A percentile compares a stretch with the other conserved stretches of the same genome.
These are phyloP conservation scores for Disparrhopalites patrizii DNA, from an alignment of 2,888 invertebrate genomes.

Conservation along the genomic window DNA sequence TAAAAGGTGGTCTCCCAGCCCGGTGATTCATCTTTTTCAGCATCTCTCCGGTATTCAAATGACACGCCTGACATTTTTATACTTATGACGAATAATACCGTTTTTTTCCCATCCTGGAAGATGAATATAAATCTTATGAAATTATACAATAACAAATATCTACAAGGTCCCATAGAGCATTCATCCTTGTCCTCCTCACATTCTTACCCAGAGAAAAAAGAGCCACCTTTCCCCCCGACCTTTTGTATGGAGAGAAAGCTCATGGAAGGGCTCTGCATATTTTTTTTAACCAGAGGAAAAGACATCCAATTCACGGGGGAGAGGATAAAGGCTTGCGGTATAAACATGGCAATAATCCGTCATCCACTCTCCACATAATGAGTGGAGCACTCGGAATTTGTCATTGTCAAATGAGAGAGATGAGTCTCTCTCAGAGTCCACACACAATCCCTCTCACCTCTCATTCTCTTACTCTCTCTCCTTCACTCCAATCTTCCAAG, in stretches of 20 bases:
- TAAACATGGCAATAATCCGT: too few species aligned
- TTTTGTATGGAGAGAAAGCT: too few species aligned
- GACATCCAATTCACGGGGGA: background rate
- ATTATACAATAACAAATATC: too few species aligned
- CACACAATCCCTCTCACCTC: background rate
- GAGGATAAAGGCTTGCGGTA: too few species aligned
- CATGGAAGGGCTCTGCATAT: too few species aligned
- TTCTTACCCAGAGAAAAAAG: too few species aligned
- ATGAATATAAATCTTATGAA: too few species aligned
- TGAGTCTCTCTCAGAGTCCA: background rate
- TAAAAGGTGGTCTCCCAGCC: constrained; percentile 6
- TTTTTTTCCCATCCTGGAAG: too few species aligned
- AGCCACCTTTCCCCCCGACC: too few species aligned
- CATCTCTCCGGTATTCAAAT: background rate
- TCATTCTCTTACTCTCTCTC: background rate
- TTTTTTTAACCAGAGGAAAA: background rate
- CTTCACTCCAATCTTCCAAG: constrained; percentile 5
- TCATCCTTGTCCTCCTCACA: too few species aligned
- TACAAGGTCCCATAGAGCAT: too few species aligned
- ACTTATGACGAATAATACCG: too few species aligned
- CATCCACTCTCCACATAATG: background rate
- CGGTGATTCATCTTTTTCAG: constrained; percentile 6
- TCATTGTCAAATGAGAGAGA: background rate
- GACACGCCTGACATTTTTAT: background rate
- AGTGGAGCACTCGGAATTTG: background rate